Evolutionary conservation across 2,113 vertebrate genomes (phyloP).

Genomic region (Aramus guarauna): DNA sequence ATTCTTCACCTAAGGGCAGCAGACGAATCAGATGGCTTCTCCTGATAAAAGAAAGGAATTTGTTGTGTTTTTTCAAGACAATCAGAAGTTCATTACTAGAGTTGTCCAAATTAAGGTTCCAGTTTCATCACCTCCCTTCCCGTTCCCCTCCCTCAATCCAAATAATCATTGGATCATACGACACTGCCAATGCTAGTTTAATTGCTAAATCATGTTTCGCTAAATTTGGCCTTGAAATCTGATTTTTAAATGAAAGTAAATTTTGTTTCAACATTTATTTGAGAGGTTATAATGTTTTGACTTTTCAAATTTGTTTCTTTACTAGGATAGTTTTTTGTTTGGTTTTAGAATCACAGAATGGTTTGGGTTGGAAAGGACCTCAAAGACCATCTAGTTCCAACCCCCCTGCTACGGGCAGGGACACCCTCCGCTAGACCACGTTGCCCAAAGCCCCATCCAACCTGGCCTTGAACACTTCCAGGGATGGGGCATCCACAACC

Average conservation of each 20-base stretch:
- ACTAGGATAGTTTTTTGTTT: no score
- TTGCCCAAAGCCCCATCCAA: no score
- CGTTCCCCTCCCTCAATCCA: background rate
- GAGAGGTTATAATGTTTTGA: background rate
- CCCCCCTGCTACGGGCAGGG: no score
- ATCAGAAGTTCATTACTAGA: slow-evolving; percentile 54
- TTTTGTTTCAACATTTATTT: background rate
- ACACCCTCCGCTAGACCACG: no score
- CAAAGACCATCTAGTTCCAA: no score
- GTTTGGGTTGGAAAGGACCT: no score
- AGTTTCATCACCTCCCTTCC: background rate
- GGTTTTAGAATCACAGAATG: no score
- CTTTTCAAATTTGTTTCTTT: background rate
- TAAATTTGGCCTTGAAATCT: background rate
- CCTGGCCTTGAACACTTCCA: no score
- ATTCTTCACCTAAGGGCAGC: slow-evolving; percentile 58
- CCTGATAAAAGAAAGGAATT: slow-evolving; percentile 52
- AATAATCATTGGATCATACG: background rate
- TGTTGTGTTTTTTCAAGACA: background rate
- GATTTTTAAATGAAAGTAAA: background rate
- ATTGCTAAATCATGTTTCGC: background rate
- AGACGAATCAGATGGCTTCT: slow-evolving; percentile 59
- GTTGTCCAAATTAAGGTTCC: slow-evolving; percentile 17
- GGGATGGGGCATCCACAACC: no score
- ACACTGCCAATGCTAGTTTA: background rate